Conservation (phyloP, 2,888 invertebrate genomes). For the Dasypolia templi region DNA sequence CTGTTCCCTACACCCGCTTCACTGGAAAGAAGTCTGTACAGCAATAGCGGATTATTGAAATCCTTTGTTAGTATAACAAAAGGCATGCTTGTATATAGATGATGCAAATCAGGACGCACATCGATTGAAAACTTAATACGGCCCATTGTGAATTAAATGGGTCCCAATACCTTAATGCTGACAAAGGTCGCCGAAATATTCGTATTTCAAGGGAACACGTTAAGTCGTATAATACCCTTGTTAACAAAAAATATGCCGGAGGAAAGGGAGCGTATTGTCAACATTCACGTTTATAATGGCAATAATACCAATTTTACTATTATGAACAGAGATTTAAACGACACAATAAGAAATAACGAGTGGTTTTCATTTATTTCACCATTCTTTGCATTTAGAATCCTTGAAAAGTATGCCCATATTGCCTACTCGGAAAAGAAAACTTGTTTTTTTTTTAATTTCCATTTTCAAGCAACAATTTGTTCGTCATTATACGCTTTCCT, state of each 20-base stretch:
- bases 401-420: constrained; percentile 5
- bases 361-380: constrained; percentile 32
- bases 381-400: constrained; percentile 17
- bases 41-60: constrained; percentile 69
- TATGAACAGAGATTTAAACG: constrained; percentile 47
- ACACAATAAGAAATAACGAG: constrained; percentile 40
- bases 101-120: constrained; percentile 69
- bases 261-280: constrained; percentile 70
- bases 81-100: constrained; percentile 66
- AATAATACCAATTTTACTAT: constrained; percentile 68
- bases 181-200: constrained; percentile 72
- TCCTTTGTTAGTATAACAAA: constrained; percentile 71
- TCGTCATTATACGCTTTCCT: constrained; percentile 43
- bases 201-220: constrained; percentile 68
- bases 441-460: constrained; percentile 30
- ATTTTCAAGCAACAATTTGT: constrained; percentile 46
- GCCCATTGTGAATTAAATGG: constrained; percentile 61
- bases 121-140: constrained; percentile 59
- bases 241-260: constrained; percentile 74
- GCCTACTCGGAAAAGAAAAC: constrained; percentile 7
- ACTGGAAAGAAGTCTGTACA: constrained; percentile 49
- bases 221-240: constrained; percentile 73
- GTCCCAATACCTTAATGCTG: constrained; percentile 69
- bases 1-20: constrained; percentile 43
- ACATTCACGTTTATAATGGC: constrained; percentile 70